Evolutionary conservation across 1,140 invertebrate species (phyloP).

Genomic region (Homalodisca vitripennis): DNA sequence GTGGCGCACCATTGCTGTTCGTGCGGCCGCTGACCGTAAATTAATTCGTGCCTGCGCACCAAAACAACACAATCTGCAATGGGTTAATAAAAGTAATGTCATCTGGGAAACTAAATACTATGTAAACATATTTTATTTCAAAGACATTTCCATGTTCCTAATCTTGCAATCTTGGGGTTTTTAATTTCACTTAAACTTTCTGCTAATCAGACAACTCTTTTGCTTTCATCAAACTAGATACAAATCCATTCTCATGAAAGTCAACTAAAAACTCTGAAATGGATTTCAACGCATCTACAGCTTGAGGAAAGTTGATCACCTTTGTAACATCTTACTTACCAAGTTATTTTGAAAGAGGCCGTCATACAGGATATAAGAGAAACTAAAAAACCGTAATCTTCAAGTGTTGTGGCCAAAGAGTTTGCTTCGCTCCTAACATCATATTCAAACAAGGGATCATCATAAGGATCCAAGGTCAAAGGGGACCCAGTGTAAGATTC

Average conservation of each 20-base stretch:
- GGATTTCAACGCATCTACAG: background rate
- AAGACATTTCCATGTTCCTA: too few species aligned
- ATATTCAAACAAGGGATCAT: background rate
- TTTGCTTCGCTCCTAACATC: background rate
- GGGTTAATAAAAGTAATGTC: too few species aligned
- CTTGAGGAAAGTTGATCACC: background rate
- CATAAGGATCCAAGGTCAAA: too few species aligned
- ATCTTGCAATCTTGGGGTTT: background rate
- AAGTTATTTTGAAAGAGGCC: background rate
- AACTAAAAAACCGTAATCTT: background rate
- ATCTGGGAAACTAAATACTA: too few species aligned
- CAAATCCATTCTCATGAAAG: too few species aligned
- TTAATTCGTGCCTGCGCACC: too few species aligned
- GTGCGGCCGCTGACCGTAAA: too few species aligned
- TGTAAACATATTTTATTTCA: too few species aligned
- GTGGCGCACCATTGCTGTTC: too few species aligned
- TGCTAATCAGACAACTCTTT: background rate
- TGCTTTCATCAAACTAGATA: background rate
- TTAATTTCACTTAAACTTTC: background rate
- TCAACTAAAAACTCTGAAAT: background rate
- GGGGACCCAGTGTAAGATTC: too few species aligned
- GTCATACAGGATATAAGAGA: background rate
- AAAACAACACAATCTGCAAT: too few species aligned
- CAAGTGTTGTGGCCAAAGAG: background rate
- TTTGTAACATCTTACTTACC: background rate